These are phyloP conservation scores for Ormia ochracea DNA, from an alignment of 2,888 invertebrate species.

Conservation along the genomic window DNA sequence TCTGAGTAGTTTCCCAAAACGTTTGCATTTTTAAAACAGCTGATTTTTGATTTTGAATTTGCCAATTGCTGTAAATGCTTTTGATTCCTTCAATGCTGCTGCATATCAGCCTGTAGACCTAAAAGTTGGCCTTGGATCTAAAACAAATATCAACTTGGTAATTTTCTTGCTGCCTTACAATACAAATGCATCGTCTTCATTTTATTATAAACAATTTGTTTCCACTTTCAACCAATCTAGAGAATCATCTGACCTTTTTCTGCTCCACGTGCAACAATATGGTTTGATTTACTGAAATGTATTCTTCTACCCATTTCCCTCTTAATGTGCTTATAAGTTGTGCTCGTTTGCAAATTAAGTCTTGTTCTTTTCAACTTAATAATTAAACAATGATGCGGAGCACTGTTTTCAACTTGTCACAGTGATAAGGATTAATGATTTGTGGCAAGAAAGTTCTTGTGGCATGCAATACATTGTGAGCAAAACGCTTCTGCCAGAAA, in stretches of 20 bases:
- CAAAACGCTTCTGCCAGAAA: neutral
- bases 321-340: neutral
- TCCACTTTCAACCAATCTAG: neutral
- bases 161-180: neutral
- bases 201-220: neutral
- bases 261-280: slow-evolving; percentile 1
- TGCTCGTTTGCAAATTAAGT: slow-evolving; percentile 65
- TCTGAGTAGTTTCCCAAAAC: too few species aligned
- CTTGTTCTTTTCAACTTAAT: slow-evolving; percentile 57
- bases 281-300: slow-evolving; percentile 9
- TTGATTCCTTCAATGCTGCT: too few species aligned
- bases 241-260: neutral
- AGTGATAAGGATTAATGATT: slow-evolving; percentile 2
- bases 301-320: neutral
- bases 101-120: too few species aligned
- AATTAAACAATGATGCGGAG: slow-evolving; percentile 55
- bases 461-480: neutral
- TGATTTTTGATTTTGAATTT: too few species aligned
- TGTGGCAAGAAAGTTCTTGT: neutral
- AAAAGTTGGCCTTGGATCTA: too few species aligned
- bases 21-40: too few species aligned
- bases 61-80: too few species aligned
- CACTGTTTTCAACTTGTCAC: slow-evolving; percentile 7
- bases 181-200: neutral
- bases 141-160: too few species aligned